Percentiles rank a stretch among this genome's conserved stretches.
Evolutionary conservation across 2,113 vertebrate genomes (phyloP).

Genomic region (Rhabdomys dilectus): DNA sequence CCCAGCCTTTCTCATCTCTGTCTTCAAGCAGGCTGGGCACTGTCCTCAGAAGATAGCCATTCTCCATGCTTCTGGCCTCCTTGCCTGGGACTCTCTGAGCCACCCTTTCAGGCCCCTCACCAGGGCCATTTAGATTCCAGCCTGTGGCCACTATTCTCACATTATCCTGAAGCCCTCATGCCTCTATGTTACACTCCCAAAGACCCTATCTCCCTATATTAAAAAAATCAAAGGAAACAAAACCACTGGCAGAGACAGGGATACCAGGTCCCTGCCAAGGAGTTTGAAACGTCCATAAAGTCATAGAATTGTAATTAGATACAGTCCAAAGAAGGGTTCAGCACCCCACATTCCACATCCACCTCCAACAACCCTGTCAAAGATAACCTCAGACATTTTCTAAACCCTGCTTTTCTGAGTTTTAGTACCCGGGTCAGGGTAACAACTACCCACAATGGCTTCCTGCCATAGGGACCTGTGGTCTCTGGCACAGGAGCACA

Average conservation of each 20-base stretch:
- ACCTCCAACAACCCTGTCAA: fast-evolving
- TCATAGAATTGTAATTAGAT: no score
- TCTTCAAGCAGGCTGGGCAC: background rate
- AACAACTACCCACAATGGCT: fast-evolving
- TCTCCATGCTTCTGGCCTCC: background rate
- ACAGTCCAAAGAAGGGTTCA: background rate
- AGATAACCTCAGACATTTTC: background rate
- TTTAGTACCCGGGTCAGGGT: background rate
- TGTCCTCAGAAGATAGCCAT: background rate
- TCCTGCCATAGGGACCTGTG: background rate
- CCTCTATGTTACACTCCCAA: background rate
- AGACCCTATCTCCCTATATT: background rate
- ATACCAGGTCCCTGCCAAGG: background rate
- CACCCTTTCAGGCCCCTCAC: no score
- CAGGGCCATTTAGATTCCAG: background rate
- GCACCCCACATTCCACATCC: background rate
- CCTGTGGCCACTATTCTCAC: background rate
- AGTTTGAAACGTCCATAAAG: background rate
- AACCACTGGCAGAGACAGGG: background rate
- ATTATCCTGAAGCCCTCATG: background rate
- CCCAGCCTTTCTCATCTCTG: background rate
- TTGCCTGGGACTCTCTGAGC: background rate
- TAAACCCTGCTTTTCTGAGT: fast-evolving
- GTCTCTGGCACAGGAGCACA: background rate
- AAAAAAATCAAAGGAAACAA: background rate